phyloP scores from a whole-genome alignment of 2,113 vertebrate genomes.

The Scatophagus argus region DNA sequence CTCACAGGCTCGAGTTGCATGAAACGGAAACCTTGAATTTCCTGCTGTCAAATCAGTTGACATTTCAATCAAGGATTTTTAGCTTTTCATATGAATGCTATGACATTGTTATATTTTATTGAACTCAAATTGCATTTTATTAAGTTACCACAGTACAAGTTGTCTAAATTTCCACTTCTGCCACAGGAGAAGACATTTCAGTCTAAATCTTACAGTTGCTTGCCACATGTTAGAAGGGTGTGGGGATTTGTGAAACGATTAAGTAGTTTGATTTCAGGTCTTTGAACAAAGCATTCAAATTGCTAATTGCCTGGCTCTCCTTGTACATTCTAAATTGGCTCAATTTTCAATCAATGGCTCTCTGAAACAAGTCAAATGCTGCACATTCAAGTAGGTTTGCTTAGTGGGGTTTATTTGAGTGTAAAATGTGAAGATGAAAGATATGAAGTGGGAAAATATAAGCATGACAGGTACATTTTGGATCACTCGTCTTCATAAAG shows the following conservation, averaged over 20 bases:
- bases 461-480: not conserved
- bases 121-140: slow-evolving; percentile 19
- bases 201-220: slow-evolving; percentile 18
- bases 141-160: not conserved
- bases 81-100: not conserved
- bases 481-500: no score
- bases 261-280: slow-evolving; percentile 53
- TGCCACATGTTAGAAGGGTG: not conserved
- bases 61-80: slow-evolving; percentile 12
- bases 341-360: slow-evolving; percentile 54
- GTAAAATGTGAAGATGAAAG: not conserved
- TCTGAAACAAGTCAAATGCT: slow-evolving; percentile 21
- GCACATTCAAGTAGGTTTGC: not conserved
- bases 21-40: slow-evolving; percentile 15
- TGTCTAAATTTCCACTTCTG: not conserved
- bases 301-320: slow-evolving; percentile 38
- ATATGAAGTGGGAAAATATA: not conserved
- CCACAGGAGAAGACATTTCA: not conserved
- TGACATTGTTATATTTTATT: slow-evolving; percentile 8
- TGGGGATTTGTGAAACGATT: slow-evolving; percentile 53
- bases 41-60: slow-evolving; percentile 20
- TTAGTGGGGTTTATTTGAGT: not conserved
- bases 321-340: slow-evolving; percentile 53
- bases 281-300: slow-evolving; percentile 42
- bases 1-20: not conserved